Base-by-base conservation (phyloP, 1,140 invertebrate genomes). In the Pogonomyrmex barbatus region DNA sequence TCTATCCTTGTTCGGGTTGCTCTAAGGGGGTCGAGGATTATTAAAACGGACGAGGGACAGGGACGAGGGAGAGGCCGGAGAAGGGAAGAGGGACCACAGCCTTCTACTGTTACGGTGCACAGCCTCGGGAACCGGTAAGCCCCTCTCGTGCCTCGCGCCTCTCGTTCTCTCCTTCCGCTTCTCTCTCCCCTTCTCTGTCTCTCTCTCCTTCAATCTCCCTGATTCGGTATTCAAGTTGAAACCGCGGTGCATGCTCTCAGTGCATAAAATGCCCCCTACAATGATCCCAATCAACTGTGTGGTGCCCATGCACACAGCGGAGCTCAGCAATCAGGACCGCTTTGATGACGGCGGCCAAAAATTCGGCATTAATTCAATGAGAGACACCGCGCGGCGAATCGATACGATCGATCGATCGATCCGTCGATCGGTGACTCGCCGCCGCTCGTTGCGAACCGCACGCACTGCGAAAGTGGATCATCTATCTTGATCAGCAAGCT, bases 211-310 rank as follows among this genome's bases (percentile, higher is more conserved):
- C 47, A 30, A 3, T 36, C 54, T 86, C 81, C 86, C 92, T 93
- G 91, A 92, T 93, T 92, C 91, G 89, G 92, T 91, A 90, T 92
- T 89, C 90, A 91, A 92, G 92, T 92, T 93, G 88, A 85, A 91
- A 86, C 70, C 90, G 92, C 83, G 89, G 90, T 93, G 91, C 93
- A 93, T 90, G 92, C 90, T 93, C 92, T 93, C 92, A 91, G 91
- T 92, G 91, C 92, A 93, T 93, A 91, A 94, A 94, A 93, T 92
- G 86, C 91, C 93, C 92, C 92, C 91, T 91, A 93, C 93, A 93
- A 94, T 93, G 93, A 94, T 94, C 91, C 93, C 93, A 93, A 94
- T 94, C 93, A 94, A 93, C 89, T 87, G 85, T 87, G 85, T 88
- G 84, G 85, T 90, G 87, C 85, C 87, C 89, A 88, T 89, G 88